Conservation (phyloP, 2,113 vertebrate genomes). For the Pyrgilauda ruficollis region DNA sequence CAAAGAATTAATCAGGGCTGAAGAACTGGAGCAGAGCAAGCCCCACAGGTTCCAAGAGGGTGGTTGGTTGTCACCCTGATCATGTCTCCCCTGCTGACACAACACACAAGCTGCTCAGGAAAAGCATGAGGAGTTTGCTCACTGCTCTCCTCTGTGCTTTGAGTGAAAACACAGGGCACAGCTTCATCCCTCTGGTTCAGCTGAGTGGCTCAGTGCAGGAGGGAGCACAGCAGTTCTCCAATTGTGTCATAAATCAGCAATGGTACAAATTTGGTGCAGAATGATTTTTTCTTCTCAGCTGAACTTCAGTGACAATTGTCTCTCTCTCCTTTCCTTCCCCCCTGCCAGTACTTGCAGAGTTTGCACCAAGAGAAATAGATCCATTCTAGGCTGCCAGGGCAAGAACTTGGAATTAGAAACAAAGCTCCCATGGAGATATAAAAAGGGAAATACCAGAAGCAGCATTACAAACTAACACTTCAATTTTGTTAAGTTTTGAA, state of each 20-base stretch:
- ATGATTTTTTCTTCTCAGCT: neutral
- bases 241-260: neutral
- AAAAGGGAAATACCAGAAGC: neutral
- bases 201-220: neutral
- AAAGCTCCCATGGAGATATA: neutral
- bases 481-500: neutral
- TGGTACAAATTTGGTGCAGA: neutral
- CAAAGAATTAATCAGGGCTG: neutral
- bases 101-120: neutral
- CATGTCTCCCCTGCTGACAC: neutral
- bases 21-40: slow-evolving; percentile 16
- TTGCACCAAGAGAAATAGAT: neutral
- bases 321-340: neutral
- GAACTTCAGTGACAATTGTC: neutral
- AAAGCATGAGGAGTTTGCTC: neutral
- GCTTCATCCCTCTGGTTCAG: neutral
- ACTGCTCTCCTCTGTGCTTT: neutral
- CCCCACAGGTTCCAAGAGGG: neutral
- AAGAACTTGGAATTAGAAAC: neutral
- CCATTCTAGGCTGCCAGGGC: neutral
- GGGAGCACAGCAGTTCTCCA: neutral
- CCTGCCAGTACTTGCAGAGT: neutral
- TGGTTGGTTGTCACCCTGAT: neutral
- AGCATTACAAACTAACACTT: neutral
- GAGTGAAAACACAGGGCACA: neutral